phyloP scores from a whole-genome alignment of 2,888 invertebrate species.

The Synanthedon myopaeformis region DNA sequence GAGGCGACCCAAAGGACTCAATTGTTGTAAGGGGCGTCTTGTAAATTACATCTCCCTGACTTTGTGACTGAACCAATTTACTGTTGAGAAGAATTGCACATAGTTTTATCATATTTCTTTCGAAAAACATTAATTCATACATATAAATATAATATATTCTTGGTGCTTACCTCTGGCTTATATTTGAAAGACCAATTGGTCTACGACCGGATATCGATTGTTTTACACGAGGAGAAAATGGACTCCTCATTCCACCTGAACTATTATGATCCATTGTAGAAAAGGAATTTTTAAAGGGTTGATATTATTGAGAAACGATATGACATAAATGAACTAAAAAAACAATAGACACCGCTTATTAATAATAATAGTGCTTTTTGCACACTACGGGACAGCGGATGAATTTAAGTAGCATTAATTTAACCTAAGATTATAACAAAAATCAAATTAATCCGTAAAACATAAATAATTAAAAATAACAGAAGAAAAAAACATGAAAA shows the following conservation, averaged over 20 bases:
- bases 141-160: background rate
- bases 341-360: too few species aligned
- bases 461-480: too few species aligned
- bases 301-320: background rate
- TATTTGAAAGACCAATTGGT: conserved; percentile 41
- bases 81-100: conserved; percentile 15
- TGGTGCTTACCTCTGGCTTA: conserved; percentile 36
- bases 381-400: too few species aligned
- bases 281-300: background rate
- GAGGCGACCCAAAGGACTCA: conserved; percentile 83
- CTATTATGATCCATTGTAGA: conserved; percentile 45
- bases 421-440: too few species aligned
- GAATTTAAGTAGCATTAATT: too few species aligned
- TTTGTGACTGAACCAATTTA: conserved; percentile 34
- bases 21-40: conserved; percentile 80
- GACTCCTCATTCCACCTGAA: conserved; percentile 51
- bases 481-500: too few species aligned
- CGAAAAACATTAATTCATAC: background rate
- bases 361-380: too few species aligned
- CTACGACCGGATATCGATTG: conserved; percentile 49
- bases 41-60: conserved; percentile 75
- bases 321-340: too few species aligned
- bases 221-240: conserved; percentile 54
- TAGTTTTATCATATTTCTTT: background rate
- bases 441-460: too few species aligned